Evolutionary conservation across 92 coral and sea anemone genomes (phyloP).

Genomic region (Micromussa lordhowensis): DNA sequence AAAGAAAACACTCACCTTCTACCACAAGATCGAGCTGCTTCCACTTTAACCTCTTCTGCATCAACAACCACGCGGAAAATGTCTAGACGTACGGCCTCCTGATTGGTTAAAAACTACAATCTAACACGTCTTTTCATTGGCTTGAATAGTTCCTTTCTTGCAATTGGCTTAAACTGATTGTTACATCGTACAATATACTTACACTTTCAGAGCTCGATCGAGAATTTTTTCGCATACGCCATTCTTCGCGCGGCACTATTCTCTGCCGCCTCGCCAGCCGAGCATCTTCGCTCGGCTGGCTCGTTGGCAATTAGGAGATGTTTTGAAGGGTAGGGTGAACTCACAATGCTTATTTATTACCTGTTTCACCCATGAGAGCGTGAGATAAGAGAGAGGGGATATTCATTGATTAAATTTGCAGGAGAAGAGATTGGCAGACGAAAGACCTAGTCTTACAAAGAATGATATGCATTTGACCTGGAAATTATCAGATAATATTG

Average conservation of each 20-base stretch:
- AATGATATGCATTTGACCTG: no score
- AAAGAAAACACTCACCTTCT: slow-evolving; percentile 27
- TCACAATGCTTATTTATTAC: no score
- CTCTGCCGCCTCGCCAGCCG: slow-evolving; percentile 18
- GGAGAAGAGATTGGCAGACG: no score
- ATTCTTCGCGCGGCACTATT: slow-evolving; percentile 23
- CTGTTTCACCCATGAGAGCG: no score
- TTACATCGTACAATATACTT: background rate
- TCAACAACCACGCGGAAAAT: background rate
- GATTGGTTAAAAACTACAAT: background rate
- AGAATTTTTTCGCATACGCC: slow-evolving; percentile 2
- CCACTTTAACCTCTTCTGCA: background rate
- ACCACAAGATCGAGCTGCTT: slow-evolving; percentile 14
- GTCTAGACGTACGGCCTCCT: background rate
- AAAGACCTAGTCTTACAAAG: no score
- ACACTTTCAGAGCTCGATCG: slow-evolving; percentile 6
- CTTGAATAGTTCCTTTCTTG: slow-evolving; percentile 17
- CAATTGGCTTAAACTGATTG: slow-evolving; percentile 20
- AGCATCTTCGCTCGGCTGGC: background rate
- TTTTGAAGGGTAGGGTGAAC: no score
- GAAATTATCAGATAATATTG: no score
- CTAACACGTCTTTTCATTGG: slow-evolving; percentile 15
- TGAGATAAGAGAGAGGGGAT: no score
- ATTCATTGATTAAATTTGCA: no score
- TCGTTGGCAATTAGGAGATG: slow-evolving; percentile 8